Evolutionary conservation across 1,140 invertebrate genomes (phyloP).

Genomic region (Piezodorus guildinii): DNA sequence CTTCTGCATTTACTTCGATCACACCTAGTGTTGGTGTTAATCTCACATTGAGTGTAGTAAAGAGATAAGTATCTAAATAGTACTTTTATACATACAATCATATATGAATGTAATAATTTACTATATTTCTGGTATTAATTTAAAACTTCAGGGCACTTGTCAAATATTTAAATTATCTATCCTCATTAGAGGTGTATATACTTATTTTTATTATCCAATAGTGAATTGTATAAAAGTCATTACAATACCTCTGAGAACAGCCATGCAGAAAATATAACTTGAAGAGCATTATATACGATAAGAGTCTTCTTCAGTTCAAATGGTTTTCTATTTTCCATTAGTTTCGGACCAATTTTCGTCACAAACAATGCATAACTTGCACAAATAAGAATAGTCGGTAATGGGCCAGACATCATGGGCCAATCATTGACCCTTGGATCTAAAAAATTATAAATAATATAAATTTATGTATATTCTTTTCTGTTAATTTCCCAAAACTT

Average conservation of each 20-base stretch:
- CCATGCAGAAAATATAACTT: constrained; percentile 74
- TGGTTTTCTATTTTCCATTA: constrained; percentile 79
- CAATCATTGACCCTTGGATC: constrained; percentile 72
- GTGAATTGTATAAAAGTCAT: neutral
- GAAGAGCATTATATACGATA: constrained; percentile 72
- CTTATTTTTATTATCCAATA: no score
- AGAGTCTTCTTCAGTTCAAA: constrained; percentile 65
- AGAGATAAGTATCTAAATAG: no score
- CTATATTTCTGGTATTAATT: no score
- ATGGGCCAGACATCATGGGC: constrained; percentile 71
- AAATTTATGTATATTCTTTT: neutral
- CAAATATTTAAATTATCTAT: no score
- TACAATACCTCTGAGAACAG: constrained; percentile 64
- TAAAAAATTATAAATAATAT: constrained; percentile 31
- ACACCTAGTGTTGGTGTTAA: no score
- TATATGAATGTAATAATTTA: no score
- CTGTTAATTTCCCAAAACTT: neutral
- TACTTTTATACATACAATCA: no score
- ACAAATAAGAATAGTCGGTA: constrained; percentile 66
- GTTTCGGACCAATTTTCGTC: constrained; percentile 62
- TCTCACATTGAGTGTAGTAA: no score
- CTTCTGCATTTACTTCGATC: no score
- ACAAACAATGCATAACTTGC: constrained; percentile 63
- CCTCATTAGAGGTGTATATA: no score
- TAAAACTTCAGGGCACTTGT: no score